Evolutionary conservation across 1,140 invertebrate species (phyloP).

Genomic region (Pectinophora gossypiella): DNA sequence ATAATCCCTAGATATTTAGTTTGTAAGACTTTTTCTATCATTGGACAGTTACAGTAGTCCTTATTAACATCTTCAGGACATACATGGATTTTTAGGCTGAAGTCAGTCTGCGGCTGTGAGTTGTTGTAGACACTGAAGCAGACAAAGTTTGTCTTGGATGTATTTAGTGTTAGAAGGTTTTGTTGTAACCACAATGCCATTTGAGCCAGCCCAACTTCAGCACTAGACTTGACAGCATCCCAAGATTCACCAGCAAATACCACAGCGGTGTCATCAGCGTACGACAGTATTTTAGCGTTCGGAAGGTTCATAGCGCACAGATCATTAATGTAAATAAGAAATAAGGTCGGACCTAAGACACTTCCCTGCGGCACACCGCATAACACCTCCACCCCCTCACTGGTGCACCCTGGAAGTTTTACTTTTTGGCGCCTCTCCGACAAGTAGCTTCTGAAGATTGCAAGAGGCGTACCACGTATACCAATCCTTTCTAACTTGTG

Average conservation of each 20-base stretch:
- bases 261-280: neutral
- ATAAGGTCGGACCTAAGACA: neutral
- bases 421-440: too few species aligned
- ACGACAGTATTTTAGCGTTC: neutral
- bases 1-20: neutral
- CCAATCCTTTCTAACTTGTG: too few species aligned
- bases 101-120: neutral
- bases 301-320: neutral
- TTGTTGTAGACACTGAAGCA: neutral
- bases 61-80: neutral
- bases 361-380: slow-evolving; percentile 1
- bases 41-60: neutral
- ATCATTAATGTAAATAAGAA: neutral
- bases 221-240: neutral
- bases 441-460: too few species aligned
- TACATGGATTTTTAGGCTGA: neutral
- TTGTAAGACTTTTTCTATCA: neutral
- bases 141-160: neutral
- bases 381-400: neutral
- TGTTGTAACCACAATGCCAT: neutral
- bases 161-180: neutral
- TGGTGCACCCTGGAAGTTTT: neutral
- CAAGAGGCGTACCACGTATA: too few species aligned
- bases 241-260: neutral
- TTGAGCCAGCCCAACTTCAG: neutral